Conservation (phyloP, 2,113 vertebrate species). For the Gadus chalcogrammus region DNA sequence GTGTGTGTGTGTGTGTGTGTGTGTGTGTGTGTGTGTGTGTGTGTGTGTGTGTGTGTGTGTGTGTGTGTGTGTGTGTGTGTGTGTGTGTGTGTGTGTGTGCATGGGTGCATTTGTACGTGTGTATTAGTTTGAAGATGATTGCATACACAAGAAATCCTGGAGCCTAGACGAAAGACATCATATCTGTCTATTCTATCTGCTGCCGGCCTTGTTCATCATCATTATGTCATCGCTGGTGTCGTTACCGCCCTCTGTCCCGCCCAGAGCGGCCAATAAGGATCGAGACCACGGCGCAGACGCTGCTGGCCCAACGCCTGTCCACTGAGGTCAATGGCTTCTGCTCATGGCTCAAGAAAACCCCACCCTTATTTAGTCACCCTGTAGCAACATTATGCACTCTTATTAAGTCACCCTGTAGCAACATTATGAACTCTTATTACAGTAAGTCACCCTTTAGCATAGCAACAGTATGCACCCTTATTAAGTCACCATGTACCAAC, state of each 20-base stretch:
- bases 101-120: slow-evolving; percentile 1
- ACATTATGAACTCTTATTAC: too few relatives aligned
- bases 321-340: slow-evolving; percentile 31
- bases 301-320: slow-evolving; percentile 9
- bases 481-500: too few relatives aligned
- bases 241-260: slow-evolving; percentile 13
- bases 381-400: too few relatives aligned
- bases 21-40: background rate
- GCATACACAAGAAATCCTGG: background rate
- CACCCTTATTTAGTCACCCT: slow-evolving; percentile 10
- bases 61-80: background rate
- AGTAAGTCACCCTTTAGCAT: too few relatives aligned
- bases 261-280: slow-evolving; percentile 16
- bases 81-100: background rate
- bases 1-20: background rate
- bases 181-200: too few relatives aligned
- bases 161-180: too few relatives aligned
- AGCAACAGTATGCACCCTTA: too few relatives aligned
- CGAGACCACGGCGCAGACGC: background rate
- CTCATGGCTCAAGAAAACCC: background rate
- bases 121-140: slow-evolving; percentile 1
- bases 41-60: too few relatives aligned
- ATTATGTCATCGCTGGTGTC: slow-evolving; percentile 17
- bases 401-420: too few relatives aligned
- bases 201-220: slow-evolving; percentile 32